phyloP scores from a whole-genome alignment of 2,797 vertebrate genomes.

The Muscicapa comitata region DNA sequence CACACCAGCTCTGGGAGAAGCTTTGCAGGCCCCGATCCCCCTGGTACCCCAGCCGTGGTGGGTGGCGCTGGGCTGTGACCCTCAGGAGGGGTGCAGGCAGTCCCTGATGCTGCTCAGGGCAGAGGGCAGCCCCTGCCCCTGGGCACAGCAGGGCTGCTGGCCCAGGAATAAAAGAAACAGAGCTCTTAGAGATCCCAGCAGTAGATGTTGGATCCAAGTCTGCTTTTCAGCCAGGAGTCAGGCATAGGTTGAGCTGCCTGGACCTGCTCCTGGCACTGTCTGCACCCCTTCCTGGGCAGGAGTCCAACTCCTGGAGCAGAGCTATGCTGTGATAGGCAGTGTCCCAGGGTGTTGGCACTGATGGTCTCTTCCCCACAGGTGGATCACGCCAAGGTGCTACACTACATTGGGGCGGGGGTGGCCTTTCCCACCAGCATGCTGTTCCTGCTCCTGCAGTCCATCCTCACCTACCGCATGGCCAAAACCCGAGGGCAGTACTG shows the following conservation, averaged over 20 bases:
- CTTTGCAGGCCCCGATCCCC: fast-evolving
- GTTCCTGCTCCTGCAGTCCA: constrained; percentile 85
- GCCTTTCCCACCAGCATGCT: constrained; percentile 89
- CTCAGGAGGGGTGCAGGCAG: neutral
- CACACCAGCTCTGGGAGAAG: fast-evolving
- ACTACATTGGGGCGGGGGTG: constrained; percentile 86
- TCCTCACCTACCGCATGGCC: constrained; percentile 86
- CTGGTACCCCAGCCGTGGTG: fast-evolving
- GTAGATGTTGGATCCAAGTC: neutral
- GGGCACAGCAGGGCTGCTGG: neutral
- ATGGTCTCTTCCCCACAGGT: constrained; percentile 69
- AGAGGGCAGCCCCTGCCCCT: neutral
- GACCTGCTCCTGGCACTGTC: neutral
- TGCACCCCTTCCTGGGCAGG: neutral
- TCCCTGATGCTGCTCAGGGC: neutral
- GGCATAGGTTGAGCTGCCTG: neutral
- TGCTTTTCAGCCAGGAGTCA: neutral
- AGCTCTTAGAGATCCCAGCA: neutral
- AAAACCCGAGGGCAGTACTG: constrained; percentile 82
- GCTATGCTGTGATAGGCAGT: neutral
- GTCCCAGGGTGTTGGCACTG: fast-evolving
- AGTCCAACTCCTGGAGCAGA: neutral
- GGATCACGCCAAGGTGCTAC: constrained; percentile 87
- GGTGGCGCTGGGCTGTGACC: neutral
- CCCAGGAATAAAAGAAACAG: neutral